Conservation (phyloP, 2,797 vertebrate genomes). For the Paratrypauchen microcephalus region DNA sequence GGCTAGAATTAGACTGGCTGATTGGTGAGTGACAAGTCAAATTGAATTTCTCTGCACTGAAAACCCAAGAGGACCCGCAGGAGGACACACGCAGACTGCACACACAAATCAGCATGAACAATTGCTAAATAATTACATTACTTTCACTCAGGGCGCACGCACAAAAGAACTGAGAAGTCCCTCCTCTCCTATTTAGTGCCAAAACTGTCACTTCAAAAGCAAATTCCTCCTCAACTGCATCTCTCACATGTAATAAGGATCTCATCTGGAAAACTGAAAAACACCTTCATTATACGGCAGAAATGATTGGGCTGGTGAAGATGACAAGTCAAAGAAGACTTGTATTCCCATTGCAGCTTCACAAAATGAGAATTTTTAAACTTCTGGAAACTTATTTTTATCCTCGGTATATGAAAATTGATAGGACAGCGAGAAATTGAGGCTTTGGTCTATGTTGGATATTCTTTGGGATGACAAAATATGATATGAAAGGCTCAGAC, state of each 20-base stretch:
- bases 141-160: conserved; percentile 18
- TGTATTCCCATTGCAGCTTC: conserved; percentile 6
- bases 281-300: conserved; percentile 46
- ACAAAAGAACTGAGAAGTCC: conserved; percentile 35
- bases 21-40: conserved; percentile 66
- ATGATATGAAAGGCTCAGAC: background rate
- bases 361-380: background rate
- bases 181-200: conserved; percentile 58
- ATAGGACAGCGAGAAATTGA: background rate
- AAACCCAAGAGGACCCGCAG: conserved; percentile 43
- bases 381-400: conserved; percentile 2
- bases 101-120: conserved; percentile 35
- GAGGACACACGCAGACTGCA: conserved; percentile 4
- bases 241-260: conserved; percentile 25
- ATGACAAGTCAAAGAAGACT: conserved; percentile 21
- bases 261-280: conserved; percentile 54
- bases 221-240: conserved; percentile 34
- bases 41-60: conserved; percentile 61
- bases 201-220: conserved; percentile 60
- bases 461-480: background rate
- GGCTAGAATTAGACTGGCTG: conserved; percentile 55
- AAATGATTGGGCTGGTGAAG: conserved; percentile 38
- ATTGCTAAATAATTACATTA: conserved; percentile 44
- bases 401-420: background rate
- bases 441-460: background rate